These are phyloP conservation scores for Eilema sororculum DNA, from an alignment of 2,888 invertebrate species.

Conservation along the genomic window DNA sequence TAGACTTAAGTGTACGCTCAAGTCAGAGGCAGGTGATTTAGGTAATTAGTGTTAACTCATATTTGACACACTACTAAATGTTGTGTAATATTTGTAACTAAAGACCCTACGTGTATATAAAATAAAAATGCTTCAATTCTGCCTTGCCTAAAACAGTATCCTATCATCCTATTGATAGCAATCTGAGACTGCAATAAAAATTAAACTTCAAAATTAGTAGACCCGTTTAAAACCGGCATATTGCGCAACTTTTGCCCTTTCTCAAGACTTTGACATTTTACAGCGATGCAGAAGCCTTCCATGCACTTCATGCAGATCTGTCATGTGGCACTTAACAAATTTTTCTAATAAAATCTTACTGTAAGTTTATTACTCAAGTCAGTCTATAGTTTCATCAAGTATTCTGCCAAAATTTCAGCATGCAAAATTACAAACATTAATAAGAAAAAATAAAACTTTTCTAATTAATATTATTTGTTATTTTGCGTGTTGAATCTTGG, in stretches of 20 bases:
- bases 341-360: neutral
- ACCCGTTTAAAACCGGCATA: slow-evolving; percentile 52
- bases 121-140: neutral
- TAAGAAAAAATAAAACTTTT: neutral
- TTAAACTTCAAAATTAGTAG: slow-evolving; percentile 14
- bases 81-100: neutral
- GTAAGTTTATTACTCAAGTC: neutral
- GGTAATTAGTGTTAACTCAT: neutral
- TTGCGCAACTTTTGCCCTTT: slow-evolving; percentile 71
- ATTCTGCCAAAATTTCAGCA: neutral
- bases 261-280: slow-evolving; percentile 75
- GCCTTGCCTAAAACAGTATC: neutral
- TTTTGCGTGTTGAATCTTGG: neutral
- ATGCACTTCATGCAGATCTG: slow-evolving; percentile 49
- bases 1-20: neutral
- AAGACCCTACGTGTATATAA: neutral
- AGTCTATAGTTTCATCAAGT: neutral
- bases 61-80: neutral
- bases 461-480: too few relatives aligned
- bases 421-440: too few relatives aligned
- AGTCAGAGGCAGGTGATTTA: too few relatives aligned
- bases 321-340: neutral
- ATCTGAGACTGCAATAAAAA: slow-evolving; percentile 26
- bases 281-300: slow-evolving; percentile 60
- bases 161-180: slow-evolving; percentile 5